These are phyloP conservation scores for Piprites chloris DNA, from an alignment of 2,113 vertebrate species.

Conservation along the genomic window DNA sequence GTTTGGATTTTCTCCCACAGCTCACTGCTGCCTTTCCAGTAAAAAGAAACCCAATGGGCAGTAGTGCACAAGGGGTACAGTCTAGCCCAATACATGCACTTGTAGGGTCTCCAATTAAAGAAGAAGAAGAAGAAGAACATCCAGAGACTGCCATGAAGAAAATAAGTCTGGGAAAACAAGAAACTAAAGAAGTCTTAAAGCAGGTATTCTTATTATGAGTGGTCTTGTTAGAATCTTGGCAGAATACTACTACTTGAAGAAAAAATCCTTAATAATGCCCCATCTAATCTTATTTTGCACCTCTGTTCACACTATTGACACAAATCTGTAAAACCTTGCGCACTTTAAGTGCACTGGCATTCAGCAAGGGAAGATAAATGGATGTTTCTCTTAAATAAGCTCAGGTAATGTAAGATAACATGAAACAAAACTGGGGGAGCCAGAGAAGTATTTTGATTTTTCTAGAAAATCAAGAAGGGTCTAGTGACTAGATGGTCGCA, in stretches of 20 bases:
- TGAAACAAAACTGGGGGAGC: background rate
- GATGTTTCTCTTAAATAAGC: background rate
- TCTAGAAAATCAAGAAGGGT: background rate
- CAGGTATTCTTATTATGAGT: constrained; percentile 58
- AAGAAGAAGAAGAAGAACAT: constrained; percentile 80
- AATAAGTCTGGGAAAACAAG: constrained; percentile 63
- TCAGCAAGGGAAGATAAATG: background rate
- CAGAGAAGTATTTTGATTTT: background rate
- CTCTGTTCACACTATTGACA: background rate
- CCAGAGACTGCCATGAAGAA: constrained; percentile 62
- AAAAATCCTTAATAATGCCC: background rate
- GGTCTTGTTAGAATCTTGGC: background rate
- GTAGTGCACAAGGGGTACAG: constrained; percentile 54
- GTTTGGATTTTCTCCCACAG: constrained; percentile 79
- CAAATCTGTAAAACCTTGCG: background rate
- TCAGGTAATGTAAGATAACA: background rate
- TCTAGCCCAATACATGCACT: constrained; percentile 79
- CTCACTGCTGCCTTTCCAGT: constrained; percentile 65
- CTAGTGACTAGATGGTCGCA: background rate
- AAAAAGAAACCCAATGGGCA: constrained; percentile 75
- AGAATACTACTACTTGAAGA: background rate
- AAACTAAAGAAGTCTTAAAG: constrained; percentile 68
- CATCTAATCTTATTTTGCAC: background rate
- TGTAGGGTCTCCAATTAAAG: constrained; percentile 78
- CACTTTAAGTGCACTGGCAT: background rate